Conservation (phyloP, 2,113 vertebrate genomes). For the Cavia aperea region DNA sequence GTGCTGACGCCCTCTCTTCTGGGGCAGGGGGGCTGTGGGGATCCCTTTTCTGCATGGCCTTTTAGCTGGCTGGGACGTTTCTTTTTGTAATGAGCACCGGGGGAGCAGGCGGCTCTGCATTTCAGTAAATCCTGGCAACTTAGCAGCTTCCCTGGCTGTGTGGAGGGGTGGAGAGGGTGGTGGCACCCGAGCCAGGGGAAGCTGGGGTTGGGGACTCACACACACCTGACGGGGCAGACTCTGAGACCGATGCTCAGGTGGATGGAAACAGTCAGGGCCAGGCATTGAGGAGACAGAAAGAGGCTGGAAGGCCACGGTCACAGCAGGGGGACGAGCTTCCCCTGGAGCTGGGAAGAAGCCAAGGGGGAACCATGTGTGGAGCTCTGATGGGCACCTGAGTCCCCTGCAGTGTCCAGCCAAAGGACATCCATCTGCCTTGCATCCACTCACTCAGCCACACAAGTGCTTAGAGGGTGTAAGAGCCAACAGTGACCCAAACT, state of each 20-base stretch:
- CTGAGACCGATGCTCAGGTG: not conserved
- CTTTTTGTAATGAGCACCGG: not conserved
- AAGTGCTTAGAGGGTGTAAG: too few relatives aligned
- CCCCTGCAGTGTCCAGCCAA: too few relatives aligned
- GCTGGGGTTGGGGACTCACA: not conserved
- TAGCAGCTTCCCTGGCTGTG: not conserved
- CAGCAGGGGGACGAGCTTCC: too few relatives aligned
- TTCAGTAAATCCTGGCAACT: not conserved
- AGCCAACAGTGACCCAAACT: too few relatives aligned
- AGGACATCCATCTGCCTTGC: too few relatives aligned
- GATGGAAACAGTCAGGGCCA: not conserved
- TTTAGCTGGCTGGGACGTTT: not conserved
- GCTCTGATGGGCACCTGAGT: too few relatives aligned
- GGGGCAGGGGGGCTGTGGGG: not conserved
- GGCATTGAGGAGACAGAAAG: not conserved
- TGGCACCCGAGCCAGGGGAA: not conserved
- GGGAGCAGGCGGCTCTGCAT: not conserved
- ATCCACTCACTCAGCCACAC: too few relatives aligned
- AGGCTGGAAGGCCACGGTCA: too few relatives aligned
- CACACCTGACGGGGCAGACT: not conserved
- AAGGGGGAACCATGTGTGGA: too few relatives aligned
- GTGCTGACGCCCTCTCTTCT: not conserved
- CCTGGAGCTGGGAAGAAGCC: too few relatives aligned
- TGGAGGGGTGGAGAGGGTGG: not conserved
- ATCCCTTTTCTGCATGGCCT: not conserved